Evolutionary conservation across 2,113 vertebrate species (phyloP).

Genomic region (Pogonocichla stellata): DNA sequence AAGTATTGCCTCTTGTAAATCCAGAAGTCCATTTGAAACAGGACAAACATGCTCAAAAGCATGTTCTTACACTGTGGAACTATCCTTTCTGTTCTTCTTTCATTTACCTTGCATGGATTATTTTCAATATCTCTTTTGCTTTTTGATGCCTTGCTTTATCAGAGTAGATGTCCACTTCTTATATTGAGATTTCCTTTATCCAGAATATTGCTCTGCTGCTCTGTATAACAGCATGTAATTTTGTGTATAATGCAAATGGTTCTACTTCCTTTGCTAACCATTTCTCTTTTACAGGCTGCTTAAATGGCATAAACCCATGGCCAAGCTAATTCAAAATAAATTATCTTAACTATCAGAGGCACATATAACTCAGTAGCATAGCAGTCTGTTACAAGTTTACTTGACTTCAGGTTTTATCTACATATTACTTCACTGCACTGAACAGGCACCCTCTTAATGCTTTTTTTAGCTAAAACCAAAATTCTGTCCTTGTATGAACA

Average conservation of each 20-base stretch:
- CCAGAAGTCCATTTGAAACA: neutral
- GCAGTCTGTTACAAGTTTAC: neutral
- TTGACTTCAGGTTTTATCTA: neutral
- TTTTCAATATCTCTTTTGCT: neutral
- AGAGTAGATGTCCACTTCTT: neutral
- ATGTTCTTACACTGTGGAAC: neutral
- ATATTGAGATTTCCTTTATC: neutral
- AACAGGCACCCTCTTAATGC: fast-evolving
- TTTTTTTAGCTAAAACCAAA: neutral
- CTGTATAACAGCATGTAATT: neutral
- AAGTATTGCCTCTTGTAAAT: neutral
- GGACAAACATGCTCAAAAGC: neutral
- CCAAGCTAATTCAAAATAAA: neutral
- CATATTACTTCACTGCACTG: neutral
- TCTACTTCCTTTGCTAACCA: neutral
- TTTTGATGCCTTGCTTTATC: neutral
- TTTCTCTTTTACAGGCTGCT: neutral
- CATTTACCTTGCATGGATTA: neutral
- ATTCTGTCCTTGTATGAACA: neutral
- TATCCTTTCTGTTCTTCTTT: neutral
- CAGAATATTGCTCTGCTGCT: neutral
- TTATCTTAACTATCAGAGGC: neutral
- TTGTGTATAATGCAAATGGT: neutral
- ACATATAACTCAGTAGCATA: neutral
- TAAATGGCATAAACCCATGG: neutral